phyloP scores from a whole-genome alignment of 2,113 vertebrate species.

The Zosterops borbonicus region DNA sequence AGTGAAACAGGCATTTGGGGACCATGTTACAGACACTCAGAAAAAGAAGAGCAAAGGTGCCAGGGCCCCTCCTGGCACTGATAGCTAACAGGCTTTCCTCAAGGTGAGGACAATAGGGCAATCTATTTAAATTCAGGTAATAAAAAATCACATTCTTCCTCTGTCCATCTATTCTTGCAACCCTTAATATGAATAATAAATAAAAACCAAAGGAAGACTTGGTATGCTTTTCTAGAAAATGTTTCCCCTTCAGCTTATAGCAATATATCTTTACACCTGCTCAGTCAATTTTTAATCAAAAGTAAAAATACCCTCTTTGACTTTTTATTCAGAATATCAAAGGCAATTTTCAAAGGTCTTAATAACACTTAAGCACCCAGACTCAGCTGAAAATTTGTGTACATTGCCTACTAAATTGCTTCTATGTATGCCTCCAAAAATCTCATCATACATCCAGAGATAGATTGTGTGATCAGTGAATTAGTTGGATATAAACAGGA shows the following conservation, averaged over 20 bases:
- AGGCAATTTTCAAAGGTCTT: constrained; percentile 31
- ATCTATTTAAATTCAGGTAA: constrained; percentile 12
- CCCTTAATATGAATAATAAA: neutral
- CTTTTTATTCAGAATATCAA: constrained; percentile 38
- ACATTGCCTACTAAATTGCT: neutral
- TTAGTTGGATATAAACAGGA: neutral
- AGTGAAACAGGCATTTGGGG: neutral
- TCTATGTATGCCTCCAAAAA: neutral
- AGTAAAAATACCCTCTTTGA: constrained; percentile 5
- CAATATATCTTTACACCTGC: neutral
- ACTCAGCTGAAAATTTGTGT: neutral
- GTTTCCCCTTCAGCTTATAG: neutral
- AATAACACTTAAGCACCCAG: neutral
- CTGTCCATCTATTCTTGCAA: neutral
- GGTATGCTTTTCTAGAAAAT: neutral
- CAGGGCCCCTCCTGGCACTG: neutral
- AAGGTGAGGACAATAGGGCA: neutral
- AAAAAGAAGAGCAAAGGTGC: neutral
- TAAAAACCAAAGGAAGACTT: neutral
- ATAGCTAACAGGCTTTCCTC: neutral
- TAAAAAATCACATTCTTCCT: neutral
- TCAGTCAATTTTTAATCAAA: constrained; percentile 37
- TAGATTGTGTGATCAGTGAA: neutral
- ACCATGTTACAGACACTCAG: neutral
- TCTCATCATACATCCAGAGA: neutral